Conservation (phyloP, 2,113 vertebrate genomes). For the Nymphicus hollandicus region DNA sequence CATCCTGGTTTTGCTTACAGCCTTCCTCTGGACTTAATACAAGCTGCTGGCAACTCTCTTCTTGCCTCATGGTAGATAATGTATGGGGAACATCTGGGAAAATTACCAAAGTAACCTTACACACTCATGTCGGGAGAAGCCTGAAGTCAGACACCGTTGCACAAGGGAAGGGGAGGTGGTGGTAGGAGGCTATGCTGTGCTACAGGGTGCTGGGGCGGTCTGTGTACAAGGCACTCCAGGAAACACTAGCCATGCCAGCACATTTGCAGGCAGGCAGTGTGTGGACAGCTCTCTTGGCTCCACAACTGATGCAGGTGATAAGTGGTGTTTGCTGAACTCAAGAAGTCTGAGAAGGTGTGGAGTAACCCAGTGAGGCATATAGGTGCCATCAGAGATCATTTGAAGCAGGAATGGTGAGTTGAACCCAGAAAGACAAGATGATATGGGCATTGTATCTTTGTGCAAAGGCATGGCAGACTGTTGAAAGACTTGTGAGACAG, state of each 20-base stretch:
- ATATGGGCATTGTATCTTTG: accelerated
- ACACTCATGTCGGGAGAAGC: accelerated
- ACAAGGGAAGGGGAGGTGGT: background rate
- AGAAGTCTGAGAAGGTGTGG: background rate
- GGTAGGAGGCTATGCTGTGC: background rate
- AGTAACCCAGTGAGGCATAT: background rate
- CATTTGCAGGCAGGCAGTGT: background rate
- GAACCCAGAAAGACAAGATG: background rate
- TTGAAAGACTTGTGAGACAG: background rate
- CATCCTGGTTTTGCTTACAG: background rate
- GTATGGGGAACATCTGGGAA: background rate
- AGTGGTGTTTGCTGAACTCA: accelerated
- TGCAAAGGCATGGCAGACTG: background rate
- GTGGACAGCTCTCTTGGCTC: background rate
- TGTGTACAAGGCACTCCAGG: accelerated
- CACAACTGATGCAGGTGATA: background rate
- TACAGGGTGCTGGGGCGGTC: background rate
- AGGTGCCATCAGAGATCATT: background rate
- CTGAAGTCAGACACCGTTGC: background rate
- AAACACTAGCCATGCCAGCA: accelerated
- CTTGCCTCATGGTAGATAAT: accelerated
- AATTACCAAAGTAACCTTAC: accelerated
- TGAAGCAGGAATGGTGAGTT: background rate
- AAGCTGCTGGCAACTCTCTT: background rate
- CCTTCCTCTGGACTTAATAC: background rate